Evolutionary conservation across 1,140 invertebrate species (phyloP).

Genomic region (Drosophila sp.): DNA sequence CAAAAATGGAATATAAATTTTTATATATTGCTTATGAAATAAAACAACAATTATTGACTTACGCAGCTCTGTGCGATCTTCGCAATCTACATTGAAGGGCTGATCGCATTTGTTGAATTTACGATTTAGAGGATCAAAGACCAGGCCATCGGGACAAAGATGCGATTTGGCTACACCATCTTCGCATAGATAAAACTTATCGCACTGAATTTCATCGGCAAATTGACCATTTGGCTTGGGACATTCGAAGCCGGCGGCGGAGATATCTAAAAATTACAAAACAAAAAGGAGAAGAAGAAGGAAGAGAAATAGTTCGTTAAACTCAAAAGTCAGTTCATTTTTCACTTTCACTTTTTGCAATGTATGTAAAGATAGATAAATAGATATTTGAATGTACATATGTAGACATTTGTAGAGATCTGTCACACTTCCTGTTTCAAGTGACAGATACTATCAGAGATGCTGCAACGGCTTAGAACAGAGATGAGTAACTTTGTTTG

Average conservation of each 20-base stretch:
- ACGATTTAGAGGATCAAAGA: slow-evolving; percentile 92
- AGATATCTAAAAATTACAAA: slow-evolving; percentile 84
- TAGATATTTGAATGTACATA: slow-evolving; percentile 38
- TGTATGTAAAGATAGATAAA: slow-evolving; percentile 36
- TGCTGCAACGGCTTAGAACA: not conserved
- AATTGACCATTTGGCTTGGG: slow-evolving; percentile 91
- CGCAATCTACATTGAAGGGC: slow-evolving; percentile 94
- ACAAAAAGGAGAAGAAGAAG: not conserved
- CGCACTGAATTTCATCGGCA: slow-evolving; percentile 91
- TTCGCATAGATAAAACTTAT: slow-evolving; percentile 92
- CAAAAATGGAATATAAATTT: slow-evolving; percentile 38
- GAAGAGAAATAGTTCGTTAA: slow-evolving; percentile 33
- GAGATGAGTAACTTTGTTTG: not conserved
- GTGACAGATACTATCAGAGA: too few relatives aligned
- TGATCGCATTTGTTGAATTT: slow-evolving; percentile 95
- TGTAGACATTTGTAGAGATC: slow-evolving; percentile 17
- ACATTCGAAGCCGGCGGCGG: slow-evolving; percentile 86
- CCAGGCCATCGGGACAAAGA: slow-evolving; percentile 92
- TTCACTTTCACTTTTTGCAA: slow-evolving; percentile 54
- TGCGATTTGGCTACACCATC: slow-evolving; percentile 89
- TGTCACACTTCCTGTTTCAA: too few relatives aligned
- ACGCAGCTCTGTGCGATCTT: slow-evolving; percentile 93
- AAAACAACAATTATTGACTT: slow-evolving; percentile 84
- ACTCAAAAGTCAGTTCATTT: slow-evolving; percentile 19
- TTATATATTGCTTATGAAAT: too few relatives aligned